Evolutionary conservation across 2,888 invertebrate species (phyloP).

Genomic region (Microctonus aethiopoides): DNA sequence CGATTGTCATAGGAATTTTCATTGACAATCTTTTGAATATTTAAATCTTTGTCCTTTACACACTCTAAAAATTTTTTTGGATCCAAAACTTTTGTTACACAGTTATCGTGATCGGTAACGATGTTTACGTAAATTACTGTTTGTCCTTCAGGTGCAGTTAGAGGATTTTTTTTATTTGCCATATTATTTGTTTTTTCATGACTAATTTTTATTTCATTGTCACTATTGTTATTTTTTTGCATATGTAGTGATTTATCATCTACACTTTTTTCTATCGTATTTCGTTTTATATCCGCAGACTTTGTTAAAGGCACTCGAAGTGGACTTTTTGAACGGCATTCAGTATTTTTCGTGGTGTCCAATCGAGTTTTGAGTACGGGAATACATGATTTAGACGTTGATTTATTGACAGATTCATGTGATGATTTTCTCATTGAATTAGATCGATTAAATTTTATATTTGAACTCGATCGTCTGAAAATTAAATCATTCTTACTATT

Average conservation of each 20-base stretch:
- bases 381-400: constrained; percentile 52
- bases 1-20: background rate
- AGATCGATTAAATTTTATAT: background rate
- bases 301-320: constrained; percentile 22
- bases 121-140: constrained; percentile 52
- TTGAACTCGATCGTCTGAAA: background rate
- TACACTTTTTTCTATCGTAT: background rate
- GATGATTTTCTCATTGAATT: constrained; percentile 1
- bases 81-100: constrained; percentile 44
- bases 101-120: constrained; percentile 46
- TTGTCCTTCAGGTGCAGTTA: constrained; percentile 36
- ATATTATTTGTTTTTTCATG: constrained; percentile 5
- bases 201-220: background rate
- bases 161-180: background rate
- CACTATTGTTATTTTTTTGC: background rate
- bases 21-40: constrained; percentile 31
- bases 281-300: background rate
- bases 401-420: background rate
- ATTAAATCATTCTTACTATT: background rate
- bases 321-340: constrained; percentile 46
- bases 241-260: background rate
- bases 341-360: constrained; percentile 36
- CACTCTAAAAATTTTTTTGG: constrained; percentile 50
- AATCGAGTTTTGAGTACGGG: constrained; percentile 51
- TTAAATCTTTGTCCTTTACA: constrained; percentile 42